Percentiles rank a stretch among this genome's conserved stretches.
Evolutionary conservation across 2,113 vertebrate species (phyloP).

Genomic region (Heptranchias perlo): DNA sequence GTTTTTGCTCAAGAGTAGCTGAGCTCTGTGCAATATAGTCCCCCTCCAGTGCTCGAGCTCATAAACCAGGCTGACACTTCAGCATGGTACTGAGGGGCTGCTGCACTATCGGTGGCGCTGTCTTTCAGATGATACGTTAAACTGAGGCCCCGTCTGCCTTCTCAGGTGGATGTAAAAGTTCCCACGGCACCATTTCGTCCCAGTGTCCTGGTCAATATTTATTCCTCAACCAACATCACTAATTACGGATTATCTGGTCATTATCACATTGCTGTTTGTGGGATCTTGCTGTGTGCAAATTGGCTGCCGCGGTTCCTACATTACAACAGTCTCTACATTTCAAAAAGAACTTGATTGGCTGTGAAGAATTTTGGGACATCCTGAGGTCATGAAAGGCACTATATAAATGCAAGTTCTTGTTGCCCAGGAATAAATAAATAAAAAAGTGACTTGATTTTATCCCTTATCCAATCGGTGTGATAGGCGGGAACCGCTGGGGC

Average conservation of each 20-base stretch:
- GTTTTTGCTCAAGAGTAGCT: not conserved
- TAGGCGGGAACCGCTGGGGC: too few species aligned
- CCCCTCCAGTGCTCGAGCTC: too few species aligned
- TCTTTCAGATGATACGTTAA: not conserved
- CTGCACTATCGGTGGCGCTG: not conserved
- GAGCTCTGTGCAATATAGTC: not conserved
- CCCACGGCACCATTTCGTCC: not conserved
- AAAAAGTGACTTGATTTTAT: too few species aligned
- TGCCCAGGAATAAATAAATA: too few species aligned
- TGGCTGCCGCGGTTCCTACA: not conserved
- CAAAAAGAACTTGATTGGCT: not conserved
- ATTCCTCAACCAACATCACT: not conserved
- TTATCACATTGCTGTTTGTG: too few species aligned
- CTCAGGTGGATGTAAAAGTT: not conserved
- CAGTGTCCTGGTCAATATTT: not conserved
- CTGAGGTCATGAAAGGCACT: not conserved
- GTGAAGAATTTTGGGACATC: not conserved
- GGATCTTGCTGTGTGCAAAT: too few species aligned
- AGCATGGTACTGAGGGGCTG: not conserved
- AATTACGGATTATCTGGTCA: too few species aligned
- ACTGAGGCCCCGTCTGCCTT: not conserved
- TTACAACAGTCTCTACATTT: not conserved
- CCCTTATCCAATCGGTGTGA: too few species aligned
- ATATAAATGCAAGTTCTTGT: too few species aligned
- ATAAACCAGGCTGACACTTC: not conserved